Percentiles rank a stretch among this genome's conserved stretches.
Conservation (phyloP, 2,888 invertebrate species). For the Drosophila neotestacea region DNA sequence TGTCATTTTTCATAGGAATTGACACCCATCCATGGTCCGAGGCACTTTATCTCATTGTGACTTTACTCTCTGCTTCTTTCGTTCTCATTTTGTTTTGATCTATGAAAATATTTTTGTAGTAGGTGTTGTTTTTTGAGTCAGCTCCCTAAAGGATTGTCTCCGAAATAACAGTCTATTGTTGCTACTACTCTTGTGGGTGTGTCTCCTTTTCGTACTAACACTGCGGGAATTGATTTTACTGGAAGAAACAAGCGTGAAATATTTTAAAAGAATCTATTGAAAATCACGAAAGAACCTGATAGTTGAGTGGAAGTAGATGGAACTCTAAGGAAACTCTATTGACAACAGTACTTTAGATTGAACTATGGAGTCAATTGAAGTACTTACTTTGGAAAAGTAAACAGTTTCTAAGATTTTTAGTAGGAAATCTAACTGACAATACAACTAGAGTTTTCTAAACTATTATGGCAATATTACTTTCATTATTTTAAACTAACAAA, state of each 20-base stretch:
- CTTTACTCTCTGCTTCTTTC: background rate
- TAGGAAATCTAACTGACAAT: background rate
- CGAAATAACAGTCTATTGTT: conserved; percentile 1
- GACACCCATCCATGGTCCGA: conserved; percentile 58
- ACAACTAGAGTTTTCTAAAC: too few species aligned
- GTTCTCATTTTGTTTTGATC: conserved; percentile 50
- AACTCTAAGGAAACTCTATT: background rate
- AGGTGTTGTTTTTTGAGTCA: conserved; percentile 54
- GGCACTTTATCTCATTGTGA: conserved; percentile 47
- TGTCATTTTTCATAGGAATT: conserved; percentile 73
- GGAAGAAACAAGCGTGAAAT: conserved; percentile 6
- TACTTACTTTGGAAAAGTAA: background rate
- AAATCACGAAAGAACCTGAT: conserved; percentile 16
- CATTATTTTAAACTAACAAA: background rate
- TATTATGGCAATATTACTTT: too few species aligned
- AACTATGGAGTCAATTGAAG: conserved; percentile 1
- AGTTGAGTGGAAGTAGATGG: background rate
- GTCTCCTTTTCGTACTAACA: conserved; percentile 41
- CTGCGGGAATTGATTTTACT: conserved; percentile 58
- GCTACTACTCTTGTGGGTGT: conserved; percentile 13
- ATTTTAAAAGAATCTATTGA: conserved; percentile 28
- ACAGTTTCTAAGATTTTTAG: background rate
- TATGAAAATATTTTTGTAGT: conserved; percentile 63
- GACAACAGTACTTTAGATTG: background rate
- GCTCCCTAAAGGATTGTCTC: conserved; percentile 74